Base-by-base conservation (phyloP, 2,113 vertebrate species). In the Lepus europaeus region DNA sequence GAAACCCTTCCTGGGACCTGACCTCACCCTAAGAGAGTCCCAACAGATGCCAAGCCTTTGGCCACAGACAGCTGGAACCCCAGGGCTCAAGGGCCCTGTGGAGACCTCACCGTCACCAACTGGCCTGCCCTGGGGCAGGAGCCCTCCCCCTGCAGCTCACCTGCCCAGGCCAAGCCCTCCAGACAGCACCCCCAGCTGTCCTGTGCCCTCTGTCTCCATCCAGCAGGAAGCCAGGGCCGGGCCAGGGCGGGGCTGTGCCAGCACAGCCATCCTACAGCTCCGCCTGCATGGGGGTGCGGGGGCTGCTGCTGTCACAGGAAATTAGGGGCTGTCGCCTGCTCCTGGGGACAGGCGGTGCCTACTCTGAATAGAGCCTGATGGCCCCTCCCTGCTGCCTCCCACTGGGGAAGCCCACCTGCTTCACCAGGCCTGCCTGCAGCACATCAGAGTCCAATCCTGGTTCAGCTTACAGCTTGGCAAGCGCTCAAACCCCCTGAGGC, bases 261-360 rank as follows among this genome's bases (percentile, higher is more conserved):
- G 0, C 1, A 31, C 64, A 64, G 77, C 53, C 51, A 31, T 69
- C 56, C 56, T 59, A 66, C 33, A 29, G 3, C 49, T 1, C 27
- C 23, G 29, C 87, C 59, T 59, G 79, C 31, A 84, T 6, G 53
- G 68, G 85, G 82, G 0, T 59, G 61, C 9, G 88, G 51, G 72
- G 82, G 90, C 51, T 10, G 59, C 22, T 23, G 94, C 94, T 86
- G 73, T 79, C 95, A 93, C 73, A 86, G 96, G 86, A 96, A 96
- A 95, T 93, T 56, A 97, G 82, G 95, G 95, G 96, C 88, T 97
- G 96, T 79, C 33, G 0, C 36, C n/a, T 6, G 92, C 90, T 93
- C 85, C 20, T 0, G 49, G 72, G 87, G 77, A 84, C 68, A 36
- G 56, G 93, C 90, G 81, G 87, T 13, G 7, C 87, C 72, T 53